phyloP scores from a whole-genome alignment of 1,140 invertebrate genomes.

The Bilobella aurantiaca region DNA sequence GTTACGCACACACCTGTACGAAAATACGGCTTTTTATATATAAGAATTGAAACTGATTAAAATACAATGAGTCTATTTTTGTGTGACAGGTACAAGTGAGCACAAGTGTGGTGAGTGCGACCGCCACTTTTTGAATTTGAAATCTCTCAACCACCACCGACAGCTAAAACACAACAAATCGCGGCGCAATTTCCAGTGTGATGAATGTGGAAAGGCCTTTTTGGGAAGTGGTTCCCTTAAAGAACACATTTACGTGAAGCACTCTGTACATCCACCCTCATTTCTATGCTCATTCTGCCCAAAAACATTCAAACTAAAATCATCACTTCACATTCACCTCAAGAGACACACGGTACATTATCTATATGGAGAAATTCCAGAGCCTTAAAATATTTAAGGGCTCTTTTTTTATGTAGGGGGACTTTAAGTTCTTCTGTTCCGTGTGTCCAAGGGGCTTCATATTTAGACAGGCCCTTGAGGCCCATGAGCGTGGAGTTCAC shows the following conservation, averaged over 20 bases:
- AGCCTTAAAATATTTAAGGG: not conserved
- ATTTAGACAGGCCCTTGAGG: not conserved
- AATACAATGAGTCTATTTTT: too few species aligned
- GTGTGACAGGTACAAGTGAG: not conserved
- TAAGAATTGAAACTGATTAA: too few species aligned
- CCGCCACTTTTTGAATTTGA: not conserved
- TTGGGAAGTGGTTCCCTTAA: not conserved
- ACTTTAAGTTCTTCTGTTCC: not conserved
- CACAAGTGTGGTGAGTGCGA: not conserved
- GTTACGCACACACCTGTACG: too few species aligned
- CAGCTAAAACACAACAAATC: not conserved
- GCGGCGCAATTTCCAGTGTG: not conserved
- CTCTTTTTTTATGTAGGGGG: not conserved
- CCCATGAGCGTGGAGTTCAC: not conserved
- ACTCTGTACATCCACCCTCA: not conserved
- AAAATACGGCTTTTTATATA: too few species aligned
- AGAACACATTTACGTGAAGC: not conserved
- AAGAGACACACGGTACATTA: not conserved
- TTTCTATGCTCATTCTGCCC: not conserved
- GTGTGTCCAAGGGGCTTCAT: not conserved
- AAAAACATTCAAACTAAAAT: not conserved
- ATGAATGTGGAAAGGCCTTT: not conserved
- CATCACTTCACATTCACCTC: not conserved
- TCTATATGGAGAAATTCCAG: too few species aligned
- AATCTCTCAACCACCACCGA: not conserved